Evolutionary conservation across 2,797 vertebrate species (phyloP), one percentile per base, ranked within the genome.

Genomic region (Hylomyscus alleni): DNA sequence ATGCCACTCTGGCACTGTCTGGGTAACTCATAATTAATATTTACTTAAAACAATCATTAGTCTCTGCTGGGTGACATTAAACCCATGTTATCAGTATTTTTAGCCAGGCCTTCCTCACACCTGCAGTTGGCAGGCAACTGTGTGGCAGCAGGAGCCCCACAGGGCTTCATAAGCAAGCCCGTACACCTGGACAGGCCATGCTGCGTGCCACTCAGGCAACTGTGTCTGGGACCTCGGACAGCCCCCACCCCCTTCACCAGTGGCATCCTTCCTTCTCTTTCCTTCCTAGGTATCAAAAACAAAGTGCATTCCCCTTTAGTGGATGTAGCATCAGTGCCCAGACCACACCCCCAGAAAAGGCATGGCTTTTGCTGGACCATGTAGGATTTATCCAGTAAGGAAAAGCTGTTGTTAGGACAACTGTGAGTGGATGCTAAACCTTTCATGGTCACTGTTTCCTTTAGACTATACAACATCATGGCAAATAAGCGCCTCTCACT

Each of bases 31-130:
- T 97, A 97, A 98, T 98, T 98, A 97, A 96, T 98, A 97, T 97
- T 98, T 98, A 97, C 97, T 97, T 97, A 97, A 97, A 97, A 97
- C 96, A 97, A 96, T 97, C 96, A 97, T 98, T 96, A 97, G 97
- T 97, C 97, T 98, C 98, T 98, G 97, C 96, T 97, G 98, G 94
- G 95, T 1, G 7, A 96, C 95, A 89, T 90, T 83, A 98, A 96
- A 65, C 89, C 91, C 96, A 97, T 93, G 62, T 97, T 94, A 60
- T 89, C 97, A 97, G 5, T 97, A 97, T 97, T 97, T 97, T 93
- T 94, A 97, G 95, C 95, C 24, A 58, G 92, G 85, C 94, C 91
- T 98, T 97, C 92, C 91, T 65, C 69, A 86, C 97, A 98, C 92
- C 98, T 98, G 98, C 6, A 0, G 14, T 91, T 13, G 54, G 72